A percentile compares a stretch with the other conserved stretches of the same genome.
These are phyloP conservation scores for Pangasianodon gigas DNA, from an alignment of 2,113 vertebrate species.

Conservation along the genomic window DNA sequence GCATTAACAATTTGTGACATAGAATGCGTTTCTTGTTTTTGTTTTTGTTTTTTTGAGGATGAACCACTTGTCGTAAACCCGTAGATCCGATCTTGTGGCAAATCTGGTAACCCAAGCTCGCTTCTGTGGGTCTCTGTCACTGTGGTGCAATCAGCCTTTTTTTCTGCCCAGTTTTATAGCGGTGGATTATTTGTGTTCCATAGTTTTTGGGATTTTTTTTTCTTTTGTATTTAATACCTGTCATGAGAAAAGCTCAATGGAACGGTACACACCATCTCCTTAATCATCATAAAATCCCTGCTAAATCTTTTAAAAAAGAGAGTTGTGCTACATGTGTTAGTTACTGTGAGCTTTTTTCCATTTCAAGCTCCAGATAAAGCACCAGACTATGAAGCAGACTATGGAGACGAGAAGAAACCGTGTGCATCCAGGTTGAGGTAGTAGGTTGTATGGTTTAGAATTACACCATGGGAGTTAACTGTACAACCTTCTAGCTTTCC, in stretches of 20 bases:
- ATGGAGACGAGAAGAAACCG: slow-evolving; percentile 62
- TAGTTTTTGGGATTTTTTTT: background rate
- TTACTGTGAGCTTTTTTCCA: background rate
- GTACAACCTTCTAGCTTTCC: slow-evolving; percentile 99
- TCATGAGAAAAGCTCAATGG: background rate
- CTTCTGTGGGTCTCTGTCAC: slow-evolving; percentile 99
- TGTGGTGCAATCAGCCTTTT: slow-evolving; percentile 77
- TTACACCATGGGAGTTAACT: slow-evolving; percentile 99
- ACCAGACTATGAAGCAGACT: background rate
- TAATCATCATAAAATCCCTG: background rate
- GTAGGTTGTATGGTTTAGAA: slow-evolving; percentile 99
- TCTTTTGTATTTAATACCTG: background rate
- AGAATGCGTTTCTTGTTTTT: background rate
- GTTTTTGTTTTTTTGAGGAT: slow-evolving; percentile 10
- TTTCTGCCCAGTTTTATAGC: background rate
- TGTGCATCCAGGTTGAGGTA: slow-evolving; percentile 99
- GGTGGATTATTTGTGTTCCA: background rate
- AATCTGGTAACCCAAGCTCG: slow-evolving; percentile 94
- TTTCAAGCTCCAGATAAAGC: slow-evolving; percentile 3
- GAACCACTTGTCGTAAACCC: slow-evolving; percentile 96
- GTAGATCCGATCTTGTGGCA: slow-evolving; percentile 99
- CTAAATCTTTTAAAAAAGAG: background rate
- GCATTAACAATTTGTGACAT: background rate
- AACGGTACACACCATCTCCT: background rate
- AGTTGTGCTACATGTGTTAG: background rate